Conservation (phyloP, 2,113 vertebrate genomes). For the Clinocottus analis region DNA sequence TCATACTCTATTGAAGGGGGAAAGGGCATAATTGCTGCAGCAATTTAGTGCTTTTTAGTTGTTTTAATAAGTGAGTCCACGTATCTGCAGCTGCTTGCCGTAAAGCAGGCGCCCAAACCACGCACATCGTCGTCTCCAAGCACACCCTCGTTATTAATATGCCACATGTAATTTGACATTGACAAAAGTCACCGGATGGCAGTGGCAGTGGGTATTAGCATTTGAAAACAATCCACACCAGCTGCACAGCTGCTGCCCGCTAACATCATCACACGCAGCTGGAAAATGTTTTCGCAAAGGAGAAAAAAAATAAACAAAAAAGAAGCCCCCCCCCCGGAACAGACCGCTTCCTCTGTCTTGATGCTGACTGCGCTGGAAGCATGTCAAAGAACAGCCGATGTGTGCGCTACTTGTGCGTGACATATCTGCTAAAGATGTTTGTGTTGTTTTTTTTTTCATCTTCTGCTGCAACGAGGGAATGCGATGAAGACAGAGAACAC, state of each 20-base stretch:
- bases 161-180: background rate
- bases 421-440: conserved; percentile 53
- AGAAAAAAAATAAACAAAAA: no score
- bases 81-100: background rate
- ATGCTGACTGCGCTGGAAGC: conserved; percentile 52
- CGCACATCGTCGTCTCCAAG: background rate
- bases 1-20: background rate
- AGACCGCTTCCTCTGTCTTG: conserved; percentile 36
- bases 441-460: background rate
- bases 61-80: background rate
- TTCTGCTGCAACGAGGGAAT: conserved; percentile 35
- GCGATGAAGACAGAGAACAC: conserved; percentile 46
- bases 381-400: conserved; percentile 47
- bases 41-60: background rate
- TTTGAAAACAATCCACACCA: conserved; percentile 4
- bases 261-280: conserved; percentile 10
- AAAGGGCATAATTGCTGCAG: background rate
- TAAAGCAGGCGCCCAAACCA: background rate
- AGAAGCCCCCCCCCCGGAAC: background rate
- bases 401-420: conserved; percentile 40
- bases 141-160: background rate
- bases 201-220: background rate
- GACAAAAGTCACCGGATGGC: background rate
- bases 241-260: conserved; percentile 11
- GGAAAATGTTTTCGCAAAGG: conserved; percentile 10